A percentile compares a stretch with the other conserved stretches of the same genome.
These are phyloP conservation scores for Nannospalax galili DNA, from an alignment of 2,113 vertebrate species.

Conservation along the genomic window DNA sequence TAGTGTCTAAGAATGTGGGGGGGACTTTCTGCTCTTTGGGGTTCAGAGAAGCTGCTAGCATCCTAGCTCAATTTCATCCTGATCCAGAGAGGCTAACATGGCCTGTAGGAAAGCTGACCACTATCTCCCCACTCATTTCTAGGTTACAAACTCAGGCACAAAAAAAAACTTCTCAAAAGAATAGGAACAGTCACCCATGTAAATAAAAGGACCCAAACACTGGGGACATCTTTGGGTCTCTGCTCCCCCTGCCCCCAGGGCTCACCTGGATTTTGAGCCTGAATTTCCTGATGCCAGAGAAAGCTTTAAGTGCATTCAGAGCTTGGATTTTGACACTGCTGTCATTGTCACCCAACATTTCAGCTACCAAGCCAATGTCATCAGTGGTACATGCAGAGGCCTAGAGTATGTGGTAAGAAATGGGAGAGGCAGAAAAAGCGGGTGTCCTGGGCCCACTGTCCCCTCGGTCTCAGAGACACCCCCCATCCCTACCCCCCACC, in stretches of 20 bases:
- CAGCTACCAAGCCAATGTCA: constrained; percentile 51
- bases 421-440: neutral
- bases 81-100: neutral
- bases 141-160: neutral
- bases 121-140: neutral
- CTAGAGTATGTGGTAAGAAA: constrained; percentile 28
- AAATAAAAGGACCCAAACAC: neutral
- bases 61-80: neutral
- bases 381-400: constrained; percentile 8
- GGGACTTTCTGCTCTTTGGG: neutral
- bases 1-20: neutral
- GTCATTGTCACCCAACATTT: constrained; percentile 70
- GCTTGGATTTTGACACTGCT: constrained; percentile 72
- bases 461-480: neutral
- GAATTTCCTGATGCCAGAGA: constrained; percentile 59
- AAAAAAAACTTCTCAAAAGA: neutral
- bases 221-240: rapidly evolving
- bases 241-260: neutral
- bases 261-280: constrained; percentile 73
- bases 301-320: constrained; percentile 75
- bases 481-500: no score
- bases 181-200: neutral
- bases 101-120: neutral
- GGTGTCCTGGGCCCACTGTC: neutral
- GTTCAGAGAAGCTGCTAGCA: neutral